Percentiles rank a stretch among this genome's conserved stretches.
phyloP scores from a whole-genome alignment of 2,888 invertebrate genomes.

The Lysandra bellargus region DNA sequence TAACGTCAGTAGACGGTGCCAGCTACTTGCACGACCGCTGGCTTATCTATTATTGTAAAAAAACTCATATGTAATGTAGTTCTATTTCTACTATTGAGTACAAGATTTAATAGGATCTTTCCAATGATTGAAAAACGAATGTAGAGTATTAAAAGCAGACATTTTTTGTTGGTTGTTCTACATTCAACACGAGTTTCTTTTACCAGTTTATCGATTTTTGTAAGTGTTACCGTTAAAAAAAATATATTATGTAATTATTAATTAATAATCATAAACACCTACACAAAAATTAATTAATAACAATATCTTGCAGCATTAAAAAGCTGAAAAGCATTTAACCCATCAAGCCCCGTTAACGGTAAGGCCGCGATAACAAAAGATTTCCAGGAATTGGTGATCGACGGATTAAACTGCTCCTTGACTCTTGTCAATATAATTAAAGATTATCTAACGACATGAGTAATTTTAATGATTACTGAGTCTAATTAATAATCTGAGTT shows the following conservation, averaged over 20 bases:
- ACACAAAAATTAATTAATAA: too few relatives aligned
- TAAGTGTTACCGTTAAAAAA: not conserved
- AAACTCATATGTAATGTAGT: too few relatives aligned
- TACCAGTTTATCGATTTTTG: not conserved
- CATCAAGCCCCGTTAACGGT: too few relatives aligned
- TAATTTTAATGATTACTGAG: not conserved
- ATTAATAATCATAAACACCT: too few relatives aligned
- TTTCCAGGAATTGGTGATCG: too few relatives aligned
- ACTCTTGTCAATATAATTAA: constrained; percentile 4
- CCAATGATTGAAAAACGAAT: not conserved
- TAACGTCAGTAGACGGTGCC: not conserved
- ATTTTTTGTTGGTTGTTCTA: too few relatives aligned
- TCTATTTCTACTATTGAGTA: not conserved
- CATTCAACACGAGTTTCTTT: not conserved
- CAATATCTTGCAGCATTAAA: not conserved
- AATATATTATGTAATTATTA: too few relatives aligned
- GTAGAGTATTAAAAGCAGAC: not conserved
- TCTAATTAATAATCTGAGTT: not conserved
- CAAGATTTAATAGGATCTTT: not conserved
- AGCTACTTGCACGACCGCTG: constrained; percentile 12
- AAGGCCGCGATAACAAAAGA: too few relatives aligned
- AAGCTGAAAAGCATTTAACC: not conserved
- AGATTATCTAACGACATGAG: not conserved
- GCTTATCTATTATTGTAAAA: not conserved
- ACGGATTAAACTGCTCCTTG: not conserved